These are phyloP conservation scores for Bembecia ichneumoniformis DNA, from an alignment of 2,888 invertebrate genomes.

Conservation along the genomic window DNA sequence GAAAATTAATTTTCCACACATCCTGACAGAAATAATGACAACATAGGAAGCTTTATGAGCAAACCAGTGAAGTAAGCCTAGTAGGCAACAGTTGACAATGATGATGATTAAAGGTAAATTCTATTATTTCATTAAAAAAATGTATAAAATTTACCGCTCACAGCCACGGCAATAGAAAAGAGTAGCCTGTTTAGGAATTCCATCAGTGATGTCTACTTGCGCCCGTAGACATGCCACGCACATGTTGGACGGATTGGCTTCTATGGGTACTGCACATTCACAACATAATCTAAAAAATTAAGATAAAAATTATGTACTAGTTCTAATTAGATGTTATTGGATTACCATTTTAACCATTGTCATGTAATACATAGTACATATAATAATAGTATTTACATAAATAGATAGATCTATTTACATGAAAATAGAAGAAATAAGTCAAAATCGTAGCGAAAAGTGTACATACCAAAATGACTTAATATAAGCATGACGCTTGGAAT, in stretches of 20 bases:
- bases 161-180: slow-evolving; percentile 94
- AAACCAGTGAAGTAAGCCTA: too few relatives aligned
- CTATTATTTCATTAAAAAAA: neutral
- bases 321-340: too few relatives aligned
- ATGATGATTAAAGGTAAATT: too few relatives aligned
- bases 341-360: neutral
- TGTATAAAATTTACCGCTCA: slow-evolving; percentile 76
- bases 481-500: too few relatives aligned
- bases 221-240: slow-evolving; percentile 94
- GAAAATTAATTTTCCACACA: too few relatives aligned
- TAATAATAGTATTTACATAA: neutral
- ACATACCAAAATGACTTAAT: too few relatives aligned
- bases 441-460: too few relatives aligned
- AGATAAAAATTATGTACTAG: neutral
- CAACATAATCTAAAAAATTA: slow-evolving; percentile 84
- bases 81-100: too few relatives aligned
- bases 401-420: neutral
- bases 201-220: slow-evolving; percentile 95
- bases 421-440: neutral
- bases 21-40: too few relatives aligned
- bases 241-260: slow-evolving; percentile 97
- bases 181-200: slow-evolving; percentile 93
- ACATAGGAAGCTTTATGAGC: too few relatives aligned
- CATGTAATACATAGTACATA: neutral
- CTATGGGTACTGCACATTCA: slow-evolving; percentile 92